Base-by-base conservation (phyloP, 2,888 invertebrate genomes). In the Aleiodes leptofemur region DNA sequence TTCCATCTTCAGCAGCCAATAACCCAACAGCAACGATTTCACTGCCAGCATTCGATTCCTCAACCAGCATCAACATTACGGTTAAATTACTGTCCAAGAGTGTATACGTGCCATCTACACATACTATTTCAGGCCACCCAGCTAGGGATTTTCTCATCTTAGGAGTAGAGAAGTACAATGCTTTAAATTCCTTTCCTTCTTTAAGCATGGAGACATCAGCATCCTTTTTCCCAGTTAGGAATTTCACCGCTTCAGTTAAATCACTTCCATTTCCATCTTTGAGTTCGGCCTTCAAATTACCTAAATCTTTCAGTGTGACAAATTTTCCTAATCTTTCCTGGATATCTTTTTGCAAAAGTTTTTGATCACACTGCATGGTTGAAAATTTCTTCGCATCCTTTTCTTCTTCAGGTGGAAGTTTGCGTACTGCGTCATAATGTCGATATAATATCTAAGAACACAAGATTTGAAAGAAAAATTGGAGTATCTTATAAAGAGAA, bases 71-170 rank as follows among this genome's bases (percentile, higher is more conserved):
- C 1, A 80, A 11, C 78, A 80, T 76, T 1, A 79, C 48, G 9
- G 77, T 79, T 5, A 80, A 53, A 23, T 76, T 72, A 9, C 53
- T 70, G 51, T 71, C 76, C 4, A 76, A 9, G 4, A 81, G 56
- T 13, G 74, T 74, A 43, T 79, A 80, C 0, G 80, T 81, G 6
- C 78, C 79, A 69, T 81, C 79, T 14, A 81, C n/a, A 13, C 73
- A 72, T 0, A 80, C 34, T 13, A 79, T 68, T 53, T 77, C 76
- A 8, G 76, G 76, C 75, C 76, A 80, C 11, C 66, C 38, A 0
- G 53, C 43, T 69, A 79, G 56, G 3, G 74, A 75, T 11, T 23
- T 31, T 69, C 68, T 53, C 78, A 79, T 80, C 13, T 78, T 74
- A 13, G 16, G 16, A 0, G 80, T 80, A 23, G 71, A 73, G 31